Base-by-base conservation (phyloP, 2,888 invertebrate genomes). In the Dicyrtomina minuta region DNA sequence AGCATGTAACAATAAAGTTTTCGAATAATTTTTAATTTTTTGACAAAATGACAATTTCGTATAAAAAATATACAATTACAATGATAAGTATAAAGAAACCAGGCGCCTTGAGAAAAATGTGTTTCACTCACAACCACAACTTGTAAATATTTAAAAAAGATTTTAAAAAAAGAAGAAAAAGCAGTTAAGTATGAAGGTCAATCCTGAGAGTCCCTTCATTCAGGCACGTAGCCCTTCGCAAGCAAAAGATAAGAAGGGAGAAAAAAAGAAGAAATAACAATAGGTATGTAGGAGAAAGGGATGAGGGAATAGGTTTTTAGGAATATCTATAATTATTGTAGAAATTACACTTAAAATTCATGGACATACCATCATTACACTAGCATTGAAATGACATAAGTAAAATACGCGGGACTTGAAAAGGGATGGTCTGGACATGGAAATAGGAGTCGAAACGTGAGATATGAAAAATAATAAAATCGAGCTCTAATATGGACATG, bases 51-150 rank as follows among this genome's bases (percentile, higher is more conserved):
- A 67, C 22, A 44, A 33, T 41, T 55, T 20, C 55, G 27, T 49
- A 64, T 33, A 27, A 51, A 8, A 33, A 64, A 53, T 27, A 64
- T 15, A 66, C 6, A 44, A 67, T n/a, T 17, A 64, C 56, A 56
- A 56, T 56, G 26, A 56, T 27, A 56, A 62, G 12, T 33, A 33
- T 33, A 33, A 33, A 33, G 46, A 46, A 44, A 62, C 58, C 56
- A 67, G 59, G 67, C 56, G 67, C 67, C 67, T 67, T 67, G 67
- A 58, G 24, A 59, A n/a, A 59, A 58, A 58, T 53, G 56, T 56
- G 56, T 56, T 56, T 56, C 24, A 56, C 33, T 33, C 33, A 33
- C 33, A 33, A 33, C 33, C 33, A 33, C 33, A 33, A 33, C 33
- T 33, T 33, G 33, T 33, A 33, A 33, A 33, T 33, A 56, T 22